Evolutionary conservation across 2,888 invertebrate species (phyloP).

Genomic region (Elysia crispata): DNA sequence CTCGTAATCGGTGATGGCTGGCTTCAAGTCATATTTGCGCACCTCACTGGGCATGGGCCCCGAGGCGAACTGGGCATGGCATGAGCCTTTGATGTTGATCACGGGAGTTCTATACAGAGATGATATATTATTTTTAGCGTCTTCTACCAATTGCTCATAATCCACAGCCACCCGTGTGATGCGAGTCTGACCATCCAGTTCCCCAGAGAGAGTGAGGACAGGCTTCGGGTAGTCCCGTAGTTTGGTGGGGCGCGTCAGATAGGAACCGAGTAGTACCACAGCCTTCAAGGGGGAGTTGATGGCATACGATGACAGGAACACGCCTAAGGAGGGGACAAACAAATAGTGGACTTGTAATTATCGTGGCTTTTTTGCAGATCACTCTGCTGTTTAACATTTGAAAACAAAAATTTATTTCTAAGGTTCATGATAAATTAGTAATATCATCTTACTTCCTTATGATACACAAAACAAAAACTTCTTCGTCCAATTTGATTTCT

Average conservation of each 20-base stretch:
- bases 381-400: not conserved
- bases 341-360: not conserved
- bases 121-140: constrained; percentile 35
- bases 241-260: constrained; percentile 54
- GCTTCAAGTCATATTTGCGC: constrained; percentile 56
- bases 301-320: constrained; percentile 58
- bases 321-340: constrained; percentile 56
- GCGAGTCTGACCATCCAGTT: constrained; percentile 66
- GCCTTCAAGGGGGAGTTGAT: constrained; percentile 55
- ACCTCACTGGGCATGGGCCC: constrained; percentile 62
- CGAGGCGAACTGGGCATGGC: constrained; percentile 64
- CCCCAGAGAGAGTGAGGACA: constrained; percentile 66
- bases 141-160: constrained; percentile 57
- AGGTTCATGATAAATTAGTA: too few relatives aligned
- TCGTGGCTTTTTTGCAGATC: not conserved
- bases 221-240: constrained; percentile 63
- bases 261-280: constrained; percentile 62
- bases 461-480: too few relatives aligned
- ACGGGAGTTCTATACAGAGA: constrained; percentile 59
- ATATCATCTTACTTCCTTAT: too few relatives aligned
- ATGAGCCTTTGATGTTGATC: constrained; percentile 59
- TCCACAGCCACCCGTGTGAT: constrained; percentile 63
- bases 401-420: too few relatives aligned
- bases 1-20: constrained; percentile 55
- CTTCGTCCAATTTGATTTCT: too few relatives aligned